phyloP scores from a whole-genome alignment of 2,888 invertebrate species.

The Brachylomia viminalis region DNA sequence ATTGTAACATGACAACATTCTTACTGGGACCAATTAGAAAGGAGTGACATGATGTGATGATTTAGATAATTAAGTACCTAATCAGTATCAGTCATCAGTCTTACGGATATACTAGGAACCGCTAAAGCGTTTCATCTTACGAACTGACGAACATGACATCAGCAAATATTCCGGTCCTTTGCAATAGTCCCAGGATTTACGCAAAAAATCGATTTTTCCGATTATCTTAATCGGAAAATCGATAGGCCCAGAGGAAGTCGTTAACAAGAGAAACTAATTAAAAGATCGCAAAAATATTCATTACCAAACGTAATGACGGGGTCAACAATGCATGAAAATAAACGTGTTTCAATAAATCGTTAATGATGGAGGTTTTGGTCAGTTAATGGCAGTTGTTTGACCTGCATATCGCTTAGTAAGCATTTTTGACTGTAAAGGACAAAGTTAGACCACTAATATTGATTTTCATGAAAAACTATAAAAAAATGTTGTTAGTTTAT shows the following conservation, averaged over 20 bases:
- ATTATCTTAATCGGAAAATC: neutral
- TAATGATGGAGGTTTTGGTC: neutral
- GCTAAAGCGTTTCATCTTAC: neutral
- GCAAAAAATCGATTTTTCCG: neutral
- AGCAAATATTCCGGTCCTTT: neutral
- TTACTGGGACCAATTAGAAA: neutral
- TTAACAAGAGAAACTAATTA: too few species aligned
- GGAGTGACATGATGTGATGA: neutral
- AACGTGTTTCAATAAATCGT: neutral
- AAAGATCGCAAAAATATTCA: neutral
- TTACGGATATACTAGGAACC: neutral
- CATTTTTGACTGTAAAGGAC: neutral
- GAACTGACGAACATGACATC: neutral
- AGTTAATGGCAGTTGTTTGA: neutral
- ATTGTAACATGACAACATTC: too few species aligned
- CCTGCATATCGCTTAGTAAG: neutral
- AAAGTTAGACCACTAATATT: neutral
- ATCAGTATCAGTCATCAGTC: too few species aligned
- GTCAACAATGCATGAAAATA: constrained; percentile 10
- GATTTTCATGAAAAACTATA: neutral
- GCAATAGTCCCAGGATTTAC: neutral
- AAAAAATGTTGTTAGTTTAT: neutral
- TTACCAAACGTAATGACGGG: neutral
- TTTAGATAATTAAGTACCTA: neutral
- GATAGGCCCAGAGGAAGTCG: neutral